A percentile compares a stretch with the other conserved stretches of the same genome.
phyloP scores from a whole-genome alignment of 2,888 invertebrate genomes.

The Boloria euphrosyne region DNA sequence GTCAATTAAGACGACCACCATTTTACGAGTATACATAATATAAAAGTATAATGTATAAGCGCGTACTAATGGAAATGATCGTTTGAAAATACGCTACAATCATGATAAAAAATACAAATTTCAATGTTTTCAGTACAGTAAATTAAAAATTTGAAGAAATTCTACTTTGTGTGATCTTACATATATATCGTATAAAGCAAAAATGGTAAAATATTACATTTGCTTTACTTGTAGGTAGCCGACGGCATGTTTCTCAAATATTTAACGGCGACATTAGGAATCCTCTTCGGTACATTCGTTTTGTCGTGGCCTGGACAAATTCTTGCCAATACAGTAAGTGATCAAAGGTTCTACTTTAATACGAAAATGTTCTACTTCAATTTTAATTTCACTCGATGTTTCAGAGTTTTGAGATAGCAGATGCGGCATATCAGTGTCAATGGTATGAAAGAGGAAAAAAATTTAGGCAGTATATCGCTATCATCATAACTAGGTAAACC shows the following conservation, averaged over 20 bases:
- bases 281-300: conserved; percentile 11
- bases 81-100: too few relatives aligned
- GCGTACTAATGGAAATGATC: too few relatives aligned
- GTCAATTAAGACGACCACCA: too few relatives aligned
- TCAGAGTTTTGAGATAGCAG: conserved; percentile 14
- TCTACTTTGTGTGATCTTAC: too few relatives aligned
- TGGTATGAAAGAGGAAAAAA: conserved; percentile 3
- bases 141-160: too few relatives aligned
- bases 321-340: conserved; percentile 8
- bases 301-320: conserved; percentile 12
- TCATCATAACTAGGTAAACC: conserved; percentile 7
- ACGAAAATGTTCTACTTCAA: too few relatives aligned
- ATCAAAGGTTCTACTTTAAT: too few relatives aligned
- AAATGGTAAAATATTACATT: background rate
- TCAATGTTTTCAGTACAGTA: too few relatives aligned
- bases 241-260: conserved; percentile 9
- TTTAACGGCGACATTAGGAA: conserved; percentile 7
- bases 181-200: too few relatives aligned
- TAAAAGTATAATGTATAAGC: too few relatives aligned
- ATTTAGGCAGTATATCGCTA: conserved; percentile 9
- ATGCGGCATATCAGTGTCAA: conserved; percentile 9
- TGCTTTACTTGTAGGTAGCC: background rate
- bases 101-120: too few relatives aligned
- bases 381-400: background rate
- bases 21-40: too few relatives aligned